Conservation (phyloP, 35 echinoderm and acorn worm species). For the Heliocidaris tuberculata region DNA sequence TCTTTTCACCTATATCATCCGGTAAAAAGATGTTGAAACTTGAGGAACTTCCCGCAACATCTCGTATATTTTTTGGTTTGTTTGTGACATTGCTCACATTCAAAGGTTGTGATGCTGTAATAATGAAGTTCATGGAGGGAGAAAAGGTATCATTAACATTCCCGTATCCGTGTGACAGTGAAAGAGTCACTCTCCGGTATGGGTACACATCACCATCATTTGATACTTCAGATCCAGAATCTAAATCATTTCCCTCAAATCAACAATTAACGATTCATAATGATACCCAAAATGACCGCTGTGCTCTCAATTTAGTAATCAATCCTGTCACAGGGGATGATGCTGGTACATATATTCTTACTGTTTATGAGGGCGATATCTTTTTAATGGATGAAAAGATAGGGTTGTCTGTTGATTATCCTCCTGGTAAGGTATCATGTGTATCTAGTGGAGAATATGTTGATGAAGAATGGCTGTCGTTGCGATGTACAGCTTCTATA, state of each 20-base stretch:
- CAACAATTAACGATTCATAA: background rate
- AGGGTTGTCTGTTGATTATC: background rate
- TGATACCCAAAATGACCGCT: background rate
- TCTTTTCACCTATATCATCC: background rate
- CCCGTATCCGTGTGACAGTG: background rate
- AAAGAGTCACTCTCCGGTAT: background rate
- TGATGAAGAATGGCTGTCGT: background rate
- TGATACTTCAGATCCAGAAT: background rate
- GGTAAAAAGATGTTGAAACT: background rate
- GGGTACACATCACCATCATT: background rate
- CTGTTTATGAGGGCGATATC: background rate
- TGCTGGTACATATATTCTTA: background rate
- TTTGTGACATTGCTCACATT: background rate
- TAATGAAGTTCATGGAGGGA: background rate
- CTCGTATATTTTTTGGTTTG: background rate
- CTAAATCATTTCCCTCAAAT: background rate
- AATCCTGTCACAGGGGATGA: background rate
- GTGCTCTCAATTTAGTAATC: background rate
- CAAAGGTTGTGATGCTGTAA: background rate
- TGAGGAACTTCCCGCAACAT: background rate
- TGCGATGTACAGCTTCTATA: background rate
- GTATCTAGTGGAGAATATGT: background rate
- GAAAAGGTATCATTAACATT: background rate
- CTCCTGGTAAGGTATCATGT: background rate
- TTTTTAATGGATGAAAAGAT: background rate